phyloP scores from a whole-genome alignment of 2,797 vertebrate genomes.

The Molossus alvarezi region DNA sequence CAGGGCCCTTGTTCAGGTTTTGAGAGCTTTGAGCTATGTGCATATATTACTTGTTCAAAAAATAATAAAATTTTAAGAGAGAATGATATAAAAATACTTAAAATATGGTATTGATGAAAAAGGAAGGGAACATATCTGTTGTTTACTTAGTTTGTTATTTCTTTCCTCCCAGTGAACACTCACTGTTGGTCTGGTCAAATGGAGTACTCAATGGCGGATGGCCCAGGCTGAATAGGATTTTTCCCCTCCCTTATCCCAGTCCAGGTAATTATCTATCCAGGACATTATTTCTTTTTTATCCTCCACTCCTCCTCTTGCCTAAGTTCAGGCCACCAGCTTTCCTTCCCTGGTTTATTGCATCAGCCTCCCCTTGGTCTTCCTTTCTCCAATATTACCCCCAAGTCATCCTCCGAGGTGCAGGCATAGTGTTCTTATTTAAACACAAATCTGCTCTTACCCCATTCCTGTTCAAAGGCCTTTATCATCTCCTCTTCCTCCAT shows the following conservation, averaged over 20 bases:
- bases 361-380: background rate
- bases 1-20: background rate
- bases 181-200: background rate
- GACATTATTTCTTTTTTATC: background rate
- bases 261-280: background rate
- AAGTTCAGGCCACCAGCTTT: background rate
- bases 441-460: background rate
- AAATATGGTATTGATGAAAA: background rate
- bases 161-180: background rate
- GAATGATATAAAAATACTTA: background rate
- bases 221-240: background rate
- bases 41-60: background rate
- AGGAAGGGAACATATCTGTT: background rate
- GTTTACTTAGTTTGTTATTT: background rate
- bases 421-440: background rate
- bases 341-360: background rate
- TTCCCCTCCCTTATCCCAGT: background rate
- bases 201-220: background rate
- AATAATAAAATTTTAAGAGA: background rate
- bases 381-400: background rate
- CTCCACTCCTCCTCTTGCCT: background rate
- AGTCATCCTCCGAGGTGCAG: background rate
- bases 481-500: background rate
- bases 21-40: background rate
- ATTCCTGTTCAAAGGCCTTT: constrained; percentile 1